Percentiles rank a stretch among this genome's conserved stretches.
These are phyloP conservation scores for Pachyramphus minor DNA, from an alignment of 2,113 vertebrate genomes.

Conservation along the genomic window DNA sequence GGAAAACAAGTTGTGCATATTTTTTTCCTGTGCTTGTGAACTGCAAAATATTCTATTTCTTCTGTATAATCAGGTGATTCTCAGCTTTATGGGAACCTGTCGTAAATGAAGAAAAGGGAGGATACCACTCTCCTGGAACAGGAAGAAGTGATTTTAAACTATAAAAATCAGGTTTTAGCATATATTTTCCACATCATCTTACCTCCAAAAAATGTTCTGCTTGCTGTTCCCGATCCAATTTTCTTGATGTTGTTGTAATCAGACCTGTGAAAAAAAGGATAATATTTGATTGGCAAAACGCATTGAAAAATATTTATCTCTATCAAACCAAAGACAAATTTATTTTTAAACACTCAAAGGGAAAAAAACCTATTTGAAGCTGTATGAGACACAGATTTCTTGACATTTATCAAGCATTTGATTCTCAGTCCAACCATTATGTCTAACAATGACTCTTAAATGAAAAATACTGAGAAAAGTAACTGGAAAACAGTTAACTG, in stretches of 20 bases:
- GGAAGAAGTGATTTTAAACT: not conserved
- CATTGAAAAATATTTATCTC: not conserved
- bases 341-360: not conserved
- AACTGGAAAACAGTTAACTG: not conserved
- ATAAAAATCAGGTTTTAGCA: not conserved
- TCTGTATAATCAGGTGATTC: not conserved
- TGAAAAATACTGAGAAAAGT: constrained; percentile 27
- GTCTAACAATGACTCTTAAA: not conserved
- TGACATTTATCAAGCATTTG: not conserved
- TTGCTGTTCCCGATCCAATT: constrained; percentile 94
- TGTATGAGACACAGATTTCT: not conserved
- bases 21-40: not conserved
- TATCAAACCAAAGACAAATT: not conserved
- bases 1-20: not conserved
- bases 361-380: not conserved
- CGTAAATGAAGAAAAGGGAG: not conserved
- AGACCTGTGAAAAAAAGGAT: constrained; percentile 80
- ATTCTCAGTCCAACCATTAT: not conserved
- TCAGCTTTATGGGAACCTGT: not conserved
- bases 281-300: constrained; percentile 60
- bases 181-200: constrained; percentile 20
- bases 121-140: not conserved
- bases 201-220: constrained; percentile 95
- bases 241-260: constrained; percentile 92
- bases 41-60: not conserved